A percentile compares a stretch with the other conserved stretches of the same genome.
These are phyloP conservation scores for Hyphantria cunea DNA, from an alignment of 1,140 invertebrate species.

Conservation along the genomic window DNA sequence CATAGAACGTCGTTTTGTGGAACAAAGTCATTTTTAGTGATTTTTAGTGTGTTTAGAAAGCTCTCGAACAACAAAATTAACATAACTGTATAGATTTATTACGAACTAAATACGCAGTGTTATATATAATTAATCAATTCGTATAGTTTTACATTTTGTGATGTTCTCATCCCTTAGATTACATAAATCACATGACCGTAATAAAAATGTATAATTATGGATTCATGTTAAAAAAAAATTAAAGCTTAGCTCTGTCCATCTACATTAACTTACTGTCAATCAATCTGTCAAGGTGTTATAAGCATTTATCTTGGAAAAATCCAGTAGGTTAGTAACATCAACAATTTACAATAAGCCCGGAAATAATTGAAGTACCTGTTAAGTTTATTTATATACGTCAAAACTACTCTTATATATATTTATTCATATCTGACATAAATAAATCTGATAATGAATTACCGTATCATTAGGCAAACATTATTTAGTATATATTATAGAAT, in stretches of 20 bases:
- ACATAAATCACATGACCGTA: not conserved
- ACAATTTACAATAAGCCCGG: too few species aligned
- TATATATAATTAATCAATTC: too few species aligned
- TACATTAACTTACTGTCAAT: not conserved
- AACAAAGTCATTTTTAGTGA: too few species aligned
- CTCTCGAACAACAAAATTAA: too few species aligned
- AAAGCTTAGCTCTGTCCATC: not conserved
- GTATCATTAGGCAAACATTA: slow-evolving; percentile 16
- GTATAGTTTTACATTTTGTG: too few species aligned
- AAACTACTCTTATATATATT: not conserved
- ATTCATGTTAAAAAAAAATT: not conserved
- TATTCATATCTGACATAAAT: slow-evolving; percentile 22
- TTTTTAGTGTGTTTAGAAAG: too few species aligned
- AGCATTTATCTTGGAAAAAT: too few species aligned
- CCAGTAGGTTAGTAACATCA: too few species aligned
- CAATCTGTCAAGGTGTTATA: slow-evolving; percentile 6
- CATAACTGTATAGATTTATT: too few species aligned
- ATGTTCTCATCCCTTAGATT: too few species aligned
- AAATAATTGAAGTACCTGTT: not conserved
- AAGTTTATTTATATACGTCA: not conserved
- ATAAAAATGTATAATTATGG: not conserved
- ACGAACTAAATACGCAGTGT: too few species aligned
- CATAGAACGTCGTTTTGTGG: too few species aligned
- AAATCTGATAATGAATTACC: slow-evolving; percentile 24
- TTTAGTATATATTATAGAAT: slow-evolving; percentile 16